phyloP scores from a whole-genome alignment of 2,797 vertebrate species.

The Myioborus melanocephalus region DNA sequence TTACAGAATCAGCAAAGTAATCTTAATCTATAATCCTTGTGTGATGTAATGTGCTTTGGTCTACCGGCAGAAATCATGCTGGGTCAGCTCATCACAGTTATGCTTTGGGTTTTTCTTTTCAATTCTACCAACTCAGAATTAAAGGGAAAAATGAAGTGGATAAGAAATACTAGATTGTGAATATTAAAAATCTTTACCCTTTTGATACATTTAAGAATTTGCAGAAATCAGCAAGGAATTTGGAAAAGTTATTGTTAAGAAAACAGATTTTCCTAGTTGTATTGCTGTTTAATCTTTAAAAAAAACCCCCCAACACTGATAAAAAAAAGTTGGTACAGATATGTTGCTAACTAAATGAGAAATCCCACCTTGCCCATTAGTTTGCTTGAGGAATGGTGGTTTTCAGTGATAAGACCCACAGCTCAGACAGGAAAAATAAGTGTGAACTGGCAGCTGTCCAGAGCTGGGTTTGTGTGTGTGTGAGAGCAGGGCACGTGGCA shows the following conservation, averaged over 20 bases:
- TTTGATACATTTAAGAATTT: not conserved
- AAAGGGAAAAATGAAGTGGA: accelerated
- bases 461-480: not conserved
- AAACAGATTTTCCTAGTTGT: not conserved
- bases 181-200: not conserved
- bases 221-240: not conserved
- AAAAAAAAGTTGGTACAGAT: not conserved
- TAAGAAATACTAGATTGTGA: not conserved
- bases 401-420: not conserved
- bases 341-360: not conserved
- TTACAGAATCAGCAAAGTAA: not conserved
- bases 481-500: not conserved
- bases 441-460: not conserved
- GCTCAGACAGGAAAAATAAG: not conserved
- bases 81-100: not conserved
- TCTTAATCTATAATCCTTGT: constrained; percentile 41
- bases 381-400: not conserved
- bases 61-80: not conserved
- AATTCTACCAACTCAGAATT: not conserved
- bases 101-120: not conserved
- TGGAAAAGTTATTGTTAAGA: not conserved
- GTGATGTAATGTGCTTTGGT: constrained; percentile 51
- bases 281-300: not conserved
- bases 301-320: accelerated
- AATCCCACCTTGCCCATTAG: not conserved